phyloP scores from a whole-genome alignment of 2,888 invertebrate genomes.

The Ypsolopha scabrella region DNA sequence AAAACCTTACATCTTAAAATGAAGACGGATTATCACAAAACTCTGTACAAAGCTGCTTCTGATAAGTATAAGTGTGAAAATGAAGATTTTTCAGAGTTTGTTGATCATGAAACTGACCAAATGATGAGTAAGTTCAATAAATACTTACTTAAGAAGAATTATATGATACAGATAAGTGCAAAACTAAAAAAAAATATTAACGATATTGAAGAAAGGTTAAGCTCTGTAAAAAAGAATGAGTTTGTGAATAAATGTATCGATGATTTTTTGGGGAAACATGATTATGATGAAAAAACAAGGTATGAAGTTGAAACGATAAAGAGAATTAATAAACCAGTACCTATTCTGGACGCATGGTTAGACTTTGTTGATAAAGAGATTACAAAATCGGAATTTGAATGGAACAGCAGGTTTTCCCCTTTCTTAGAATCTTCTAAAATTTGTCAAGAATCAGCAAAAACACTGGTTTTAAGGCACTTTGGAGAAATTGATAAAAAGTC shows the following conservation, averaged over 20 bases:
- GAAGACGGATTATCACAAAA: constrained; percentile 30
- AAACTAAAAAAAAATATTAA: constrained; percentile 33
- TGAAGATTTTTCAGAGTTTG: constrained; percentile 29
- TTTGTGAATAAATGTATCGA: constrained; percentile 39
- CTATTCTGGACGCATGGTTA: constrained; percentile 39
- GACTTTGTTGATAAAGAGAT: constrained; percentile 27
- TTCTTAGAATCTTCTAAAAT: constrained; percentile 25
- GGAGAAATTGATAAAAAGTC: constrained; percentile 38
- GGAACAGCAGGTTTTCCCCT: constrained; percentile 32
- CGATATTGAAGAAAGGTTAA: constrained; percentile 30
- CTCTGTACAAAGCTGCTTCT: constrained; percentile 31
- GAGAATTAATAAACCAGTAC: constrained; percentile 25
- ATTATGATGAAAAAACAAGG: constrained; percentile 24
- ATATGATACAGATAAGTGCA: constrained; percentile 32
- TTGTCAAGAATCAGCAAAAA: constrained; percentile 30
- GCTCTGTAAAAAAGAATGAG: constrained; percentile 22
- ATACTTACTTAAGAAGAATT: constrained; percentile 32
- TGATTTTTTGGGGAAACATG: constrained; percentile 24
- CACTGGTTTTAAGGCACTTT: constrained; percentile 37
- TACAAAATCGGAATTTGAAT: constrained; percentile 30
- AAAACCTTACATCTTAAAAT: constrained; percentile 27
- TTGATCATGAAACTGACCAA: constrained; percentile 27
- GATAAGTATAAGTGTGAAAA: constrained; percentile 31
- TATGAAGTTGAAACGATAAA: constrained; percentile 36
- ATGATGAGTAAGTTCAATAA: constrained; percentile 31